Evolutionary conservation across 2,113 vertebrate genomes (phyloP).

Genomic region (Ictalurus punctatus): DNA sequence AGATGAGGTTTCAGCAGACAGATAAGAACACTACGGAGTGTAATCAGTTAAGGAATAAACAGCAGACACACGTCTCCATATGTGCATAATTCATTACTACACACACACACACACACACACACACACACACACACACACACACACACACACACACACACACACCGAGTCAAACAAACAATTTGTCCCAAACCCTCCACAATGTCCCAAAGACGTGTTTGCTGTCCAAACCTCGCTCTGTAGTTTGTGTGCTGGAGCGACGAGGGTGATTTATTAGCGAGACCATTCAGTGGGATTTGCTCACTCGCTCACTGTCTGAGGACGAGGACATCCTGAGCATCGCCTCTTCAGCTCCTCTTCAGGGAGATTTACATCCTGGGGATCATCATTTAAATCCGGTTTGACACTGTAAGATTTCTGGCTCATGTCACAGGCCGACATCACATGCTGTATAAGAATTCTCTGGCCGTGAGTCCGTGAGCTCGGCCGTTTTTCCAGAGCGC

Average conservation of each 20-base stretch:
- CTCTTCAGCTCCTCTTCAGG: no score
- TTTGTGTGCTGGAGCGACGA: background rate
- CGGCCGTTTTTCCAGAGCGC: fast-evolving
- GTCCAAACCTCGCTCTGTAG: background rate
- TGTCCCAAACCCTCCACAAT: background rate
- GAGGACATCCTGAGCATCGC: background rate
- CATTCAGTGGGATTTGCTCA: background rate
- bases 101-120: background rate
- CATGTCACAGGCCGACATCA: no score
- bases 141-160: background rate
- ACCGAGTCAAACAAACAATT: background rate
- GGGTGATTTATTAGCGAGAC: background rate
- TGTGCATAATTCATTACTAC: background rate
- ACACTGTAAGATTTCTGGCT: no score
- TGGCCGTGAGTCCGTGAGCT: no score
- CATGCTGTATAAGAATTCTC: no score
- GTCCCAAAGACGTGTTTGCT: background rate
- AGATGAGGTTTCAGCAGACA: background rate
- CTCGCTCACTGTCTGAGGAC: background rate
- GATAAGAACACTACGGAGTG: background rate
- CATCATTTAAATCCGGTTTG: no score
- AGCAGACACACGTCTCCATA: background rate
- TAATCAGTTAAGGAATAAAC: background rate
- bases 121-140: background rate
- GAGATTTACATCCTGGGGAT: no score